Base-by-base conservation (phyloP, 2,797 vertebrate species). In the Urosaurus nigricauda region DNA sequence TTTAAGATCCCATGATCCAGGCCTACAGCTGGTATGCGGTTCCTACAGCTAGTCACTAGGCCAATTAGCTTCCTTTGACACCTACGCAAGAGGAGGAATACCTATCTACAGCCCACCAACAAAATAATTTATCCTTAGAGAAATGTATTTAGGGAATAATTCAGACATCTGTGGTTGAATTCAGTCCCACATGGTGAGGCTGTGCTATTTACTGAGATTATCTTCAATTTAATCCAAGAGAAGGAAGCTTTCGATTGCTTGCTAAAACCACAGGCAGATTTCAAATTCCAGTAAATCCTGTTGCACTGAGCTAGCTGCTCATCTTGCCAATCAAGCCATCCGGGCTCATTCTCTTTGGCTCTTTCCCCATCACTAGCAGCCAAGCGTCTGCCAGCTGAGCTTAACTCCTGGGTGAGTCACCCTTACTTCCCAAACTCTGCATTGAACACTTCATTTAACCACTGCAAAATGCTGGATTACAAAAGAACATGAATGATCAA, bases 281-380 rank as follows among this genome's bases (percentile, higher is more conserved):
- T 86, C 84, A 89, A 86, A 89, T 89, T 77, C 88, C 88, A 89
- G 71, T 86, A 89, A 89, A 89, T 86, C 88, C 88, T 89, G 84
- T 86, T 86, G 88, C 84, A 83, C 58, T 70, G 84, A 89, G 79
- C 88, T 78, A 3, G 84, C 79, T 86, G 85, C 84, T 89, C 84
- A 89, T 89, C 88, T 83, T 83, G 84, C 84, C 79, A 86, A 86
- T 89, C 84, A 70, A 68, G 58, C 79, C 6, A 32, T 37, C 63
- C 47, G 14, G 84, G 47, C 80, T 70, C 71, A 58, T 77, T 58
- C 84, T 71, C 84, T 82, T 68, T 86, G 88, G 79, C 88, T 83
- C 71, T 77, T 77, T 68, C n/a, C 58, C 79, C 19, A 37, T 43
- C 60, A 3, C 79, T 77, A 51, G 84, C 84, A 78, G 79, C 71